Evolutionary conservation across 2,797 vertebrate species (phyloP), one percentile per base, ranked within the genome.

Genomic region (Acrossocheilus wenchowensis): DNA sequence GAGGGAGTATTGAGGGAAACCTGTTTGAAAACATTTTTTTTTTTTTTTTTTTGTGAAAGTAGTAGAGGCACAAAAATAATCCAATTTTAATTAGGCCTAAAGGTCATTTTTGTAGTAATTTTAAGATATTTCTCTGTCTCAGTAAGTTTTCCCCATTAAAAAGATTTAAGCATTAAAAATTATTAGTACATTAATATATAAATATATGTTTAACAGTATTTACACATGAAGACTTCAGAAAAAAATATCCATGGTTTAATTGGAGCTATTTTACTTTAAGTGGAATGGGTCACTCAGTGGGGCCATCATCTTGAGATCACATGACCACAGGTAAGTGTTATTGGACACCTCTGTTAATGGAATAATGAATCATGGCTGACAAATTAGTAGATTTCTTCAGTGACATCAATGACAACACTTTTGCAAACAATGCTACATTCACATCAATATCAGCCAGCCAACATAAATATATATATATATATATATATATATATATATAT

Each of bases 371-470:
- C 14, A 64, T 45, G 57, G 54, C 12, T 43, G 77, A 43, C 23
- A 79, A 62, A 43, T n/a, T 0, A 1, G 5, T 79, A 11, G 8
- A 62, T 41, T 26, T 62, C 36, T 11, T 9, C 21, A 43, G 23
- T 41, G 36, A 41, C 21, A 78, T 8, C 6, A 43, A 14, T 41
- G 39, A 41, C 21, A 79, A 62, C 43, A 26, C 57, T 45, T 62
- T n/a, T 30, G 15, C 57, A 64, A 79, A 19, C 57, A 64, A 79
- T 43, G 14, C 57, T 45, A 79, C 5, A 79, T 30, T 62, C 15
- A 64, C 57, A 62, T 41, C n/a, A 79, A 79, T 41, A 62, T 79
- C 75, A 78, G 21, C 12, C 12, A n/a, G 36, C 52, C 52, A 60
- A 78, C 7, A 60, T 60, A n/a, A 26, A 26, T 26, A 26, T 26